Base-by-base conservation (phyloP, 2,888 invertebrate species). In the Andrena chrysosceles region DNA sequence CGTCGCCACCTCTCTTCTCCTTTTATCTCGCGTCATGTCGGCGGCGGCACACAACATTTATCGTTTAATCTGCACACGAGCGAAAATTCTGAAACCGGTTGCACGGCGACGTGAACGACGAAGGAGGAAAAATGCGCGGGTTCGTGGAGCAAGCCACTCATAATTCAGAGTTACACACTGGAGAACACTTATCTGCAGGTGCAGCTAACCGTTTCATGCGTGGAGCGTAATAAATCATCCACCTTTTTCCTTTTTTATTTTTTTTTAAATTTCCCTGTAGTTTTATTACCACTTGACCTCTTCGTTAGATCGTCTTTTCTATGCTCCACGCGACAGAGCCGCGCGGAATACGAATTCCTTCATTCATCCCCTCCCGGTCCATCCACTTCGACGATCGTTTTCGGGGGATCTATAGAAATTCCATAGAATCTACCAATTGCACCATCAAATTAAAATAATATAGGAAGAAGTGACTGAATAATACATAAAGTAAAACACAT, bases 81-180 rank as follows among this genome's bases (percentile, higher is more conserved):
- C 60, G 83, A 76, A 81, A 83, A 82, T 84, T 79, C 74, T 69
- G 64, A 79, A 82, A 76, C 84, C 73, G 20, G 33, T 79, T 48
- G 77, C 72, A 72, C 67, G 80, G 68, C 80, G 78, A 77, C 74
- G 54, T 77, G 85, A 87, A 87, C 85, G 85, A 72, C 60, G 85
- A 73, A 59, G 63, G 52, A 64, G 81, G 71, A 68, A 84, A 84
- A 79, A 73, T 56, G 60, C 60, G 16, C 8, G 20, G 54, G 66
- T 26, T 67, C 64, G 71, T 20, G 60, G 29, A 62, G 29, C 54
- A 73, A 59, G 67, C 77, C 84, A 77, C 85, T 89, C 88, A 84
- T 89, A 89, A 89, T 87, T 89, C 87, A 89, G 76, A 78, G 89
- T 88, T 87, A 88, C 89, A 89, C 84, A 83, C 87, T 84, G 77